phyloP scores from a whole-genome alignment of 2,888 invertebrate genomes.

The Ichneumoninae sp. region DNA sequence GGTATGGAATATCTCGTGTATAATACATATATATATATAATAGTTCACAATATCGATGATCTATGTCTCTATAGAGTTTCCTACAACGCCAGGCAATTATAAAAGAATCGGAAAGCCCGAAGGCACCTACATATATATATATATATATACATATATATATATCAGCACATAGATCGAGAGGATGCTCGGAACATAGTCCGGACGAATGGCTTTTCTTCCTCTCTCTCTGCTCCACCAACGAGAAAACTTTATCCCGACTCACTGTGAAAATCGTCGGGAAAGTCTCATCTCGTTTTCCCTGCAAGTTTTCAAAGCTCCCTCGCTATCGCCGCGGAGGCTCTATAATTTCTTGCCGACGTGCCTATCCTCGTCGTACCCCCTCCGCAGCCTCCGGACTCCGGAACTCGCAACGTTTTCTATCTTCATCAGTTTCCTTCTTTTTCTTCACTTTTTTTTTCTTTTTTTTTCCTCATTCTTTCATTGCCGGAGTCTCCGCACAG shows the following conservation, averaged over 20 bases:
- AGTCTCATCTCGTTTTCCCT: conserved; percentile 52
- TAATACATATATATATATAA: background rate
- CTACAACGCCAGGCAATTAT: background rate
- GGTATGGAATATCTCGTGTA: background rate
- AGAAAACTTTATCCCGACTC: conserved; percentile 23
- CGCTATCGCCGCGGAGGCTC: background rate
- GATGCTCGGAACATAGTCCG: too few relatives aligned
- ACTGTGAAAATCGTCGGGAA: conserved; percentile 16
- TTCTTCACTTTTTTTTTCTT: too few relatives aligned
- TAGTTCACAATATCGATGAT: background rate
- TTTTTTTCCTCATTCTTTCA: too few relatives aligned
- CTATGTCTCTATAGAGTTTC: background rate
- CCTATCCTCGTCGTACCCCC: too few relatives aligned
- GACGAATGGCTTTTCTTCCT: too few relatives aligned
- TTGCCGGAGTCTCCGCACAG: too few relatives aligned
- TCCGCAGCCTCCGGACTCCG: too few relatives aligned
- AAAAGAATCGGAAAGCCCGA: conserved; percentile 27
- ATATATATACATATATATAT: background rate
- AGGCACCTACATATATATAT: background rate
- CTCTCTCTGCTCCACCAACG: too few relatives aligned
- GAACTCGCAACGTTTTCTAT: too few relatives aligned
- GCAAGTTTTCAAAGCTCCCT: conserved; percentile 40
- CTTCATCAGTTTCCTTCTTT: too few relatives aligned
- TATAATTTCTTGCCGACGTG: background rate
- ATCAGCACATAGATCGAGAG: too few relatives aligned